These are phyloP conservation scores for Eumerus sabulonum DNA, from an alignment of 2,888 invertebrate species.

Conservation along the genomic window DNA sequence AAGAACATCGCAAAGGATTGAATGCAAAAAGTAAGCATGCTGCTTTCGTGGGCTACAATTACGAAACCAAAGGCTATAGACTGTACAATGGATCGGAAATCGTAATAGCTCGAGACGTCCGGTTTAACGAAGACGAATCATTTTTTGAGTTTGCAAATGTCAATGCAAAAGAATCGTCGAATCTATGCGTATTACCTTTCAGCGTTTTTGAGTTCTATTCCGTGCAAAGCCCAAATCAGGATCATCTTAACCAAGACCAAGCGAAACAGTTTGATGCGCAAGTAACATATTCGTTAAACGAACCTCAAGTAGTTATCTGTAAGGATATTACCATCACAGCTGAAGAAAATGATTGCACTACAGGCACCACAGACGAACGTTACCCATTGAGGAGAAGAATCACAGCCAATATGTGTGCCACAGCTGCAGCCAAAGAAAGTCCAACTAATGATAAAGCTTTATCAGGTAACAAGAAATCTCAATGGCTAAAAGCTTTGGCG, in stretches of 20 bases:
- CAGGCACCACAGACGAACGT: neutral
- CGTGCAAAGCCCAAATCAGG: neutral
- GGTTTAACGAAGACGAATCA: conserved; percentile 12
- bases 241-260: neutral
- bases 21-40: conserved; percentile 16
- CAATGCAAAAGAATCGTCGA: too few species aligned
- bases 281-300: too few species aligned
- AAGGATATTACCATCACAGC: neutral
- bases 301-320: too few species aligned
- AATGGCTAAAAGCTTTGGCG: too few species aligned
- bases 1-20: conserved; percentile 25
- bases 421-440: neutral
- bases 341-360: conserved; percentile 27
- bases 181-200: too few species aligned
- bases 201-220: conserved; percentile 1
- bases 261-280: neutral
- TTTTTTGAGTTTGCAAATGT: conserved; percentile 1
- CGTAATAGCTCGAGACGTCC: conserved; percentile 10
- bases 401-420: neutral
- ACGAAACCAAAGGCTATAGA: conserved; percentile 29
- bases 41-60: conserved; percentile 24
- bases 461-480: neutral
- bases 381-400: neutral
- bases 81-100: conserved; percentile 21
- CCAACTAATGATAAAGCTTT: neutral